Base-by-base conservation (phyloP, 2,888 invertebrate genomes). In the Clitarchus hookeri region DNA sequence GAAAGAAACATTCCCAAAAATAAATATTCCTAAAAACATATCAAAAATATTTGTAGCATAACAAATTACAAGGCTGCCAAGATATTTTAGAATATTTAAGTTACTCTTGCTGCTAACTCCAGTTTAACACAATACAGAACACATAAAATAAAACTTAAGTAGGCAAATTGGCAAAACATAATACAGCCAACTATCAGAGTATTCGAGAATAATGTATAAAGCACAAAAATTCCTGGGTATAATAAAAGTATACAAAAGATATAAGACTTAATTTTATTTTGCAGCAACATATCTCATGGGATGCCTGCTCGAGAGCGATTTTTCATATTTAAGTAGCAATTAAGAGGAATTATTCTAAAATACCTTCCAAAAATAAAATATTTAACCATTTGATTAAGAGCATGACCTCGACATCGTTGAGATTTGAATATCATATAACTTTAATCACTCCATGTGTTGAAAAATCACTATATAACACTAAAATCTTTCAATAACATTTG, bases 291-390 rank as follows among this genome's bases (percentile, higher is more conserved):
- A 19, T 16, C 65, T 65, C 13, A n/a, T 11, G 65, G 19, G n/a
- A 65, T 65, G n/a, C 65, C 65, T 19, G 16, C 65, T 23, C n/a
- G 16, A 65, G 65, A n/a, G 23, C 6, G 65, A n/a, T 65, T n/a
- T 65, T 19, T 65, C n/a, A 65, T n/a, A 65, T 16, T 4, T 19
- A 65, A n/a, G 65, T n/a, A 65, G 65, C n/a, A n/a, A n/a, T 65
- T 65, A 65, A 65, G n/a, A 65, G 3, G 65, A 65, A 65, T 65
- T 65, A 65, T n/a, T 11, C 8, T n/a, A 65, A 65, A 65, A 65
- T n/a, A 65, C 65, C 19, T 65, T 65, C 65, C 65, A 65, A 65
- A 65, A 65, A 65, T 65, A 65, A 65, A 65, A 65, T 65, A 65
- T 65, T 65, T 48, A 23, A 9, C 19, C 16, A 65, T 65, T 65